Conservation (phyloP, 2,888 invertebrate genomes). For the Sycophila texana region DNA sequence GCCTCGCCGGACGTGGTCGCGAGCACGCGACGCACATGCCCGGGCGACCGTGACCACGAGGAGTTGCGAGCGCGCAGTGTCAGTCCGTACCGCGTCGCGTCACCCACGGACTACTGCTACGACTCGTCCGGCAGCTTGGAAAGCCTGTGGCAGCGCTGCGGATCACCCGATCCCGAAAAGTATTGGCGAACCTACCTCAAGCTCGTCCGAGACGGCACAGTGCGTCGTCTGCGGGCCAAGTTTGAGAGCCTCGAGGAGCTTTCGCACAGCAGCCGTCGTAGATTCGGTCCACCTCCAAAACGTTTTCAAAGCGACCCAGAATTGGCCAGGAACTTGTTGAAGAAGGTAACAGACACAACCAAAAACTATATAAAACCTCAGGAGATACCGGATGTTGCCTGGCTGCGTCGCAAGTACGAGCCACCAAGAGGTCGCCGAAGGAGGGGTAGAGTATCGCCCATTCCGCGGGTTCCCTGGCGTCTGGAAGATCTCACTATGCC, state of each 20-base stretch:
- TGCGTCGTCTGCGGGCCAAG: conserved; percentile 85
- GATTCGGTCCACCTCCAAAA: conserved; percentile 71
- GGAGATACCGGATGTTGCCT: conserved; percentile 80
- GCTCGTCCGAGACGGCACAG: conserved; percentile 86
- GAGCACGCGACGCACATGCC: conserved; percentile 62
- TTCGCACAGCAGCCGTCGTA: conserved; percentile 59
- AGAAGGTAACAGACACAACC: conserved; percentile 74
- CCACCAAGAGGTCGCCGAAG: conserved; percentile 76
- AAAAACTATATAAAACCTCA: conserved; percentile 76
- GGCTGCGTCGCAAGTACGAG: conserved; percentile 81
- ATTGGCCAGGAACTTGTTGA: conserved; percentile 80
- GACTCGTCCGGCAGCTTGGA: conserved; percentile 80
- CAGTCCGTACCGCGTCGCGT: conserved; percentile 72
- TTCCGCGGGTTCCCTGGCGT: conserved; percentile 80
- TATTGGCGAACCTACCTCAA: conserved; percentile 84
- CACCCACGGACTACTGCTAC: conserved; percentile 60
- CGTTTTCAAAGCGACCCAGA: conserved; percentile 89
- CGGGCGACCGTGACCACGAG: conserved; percentile 74
- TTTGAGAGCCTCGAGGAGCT: conserved; percentile 84
- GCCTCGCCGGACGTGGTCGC: conserved; percentile 65
- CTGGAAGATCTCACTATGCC: conserved; percentile 88
- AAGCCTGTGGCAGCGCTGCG: conserved; percentile 83
- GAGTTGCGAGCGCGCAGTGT: conserved; percentile 70
- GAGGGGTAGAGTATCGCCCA: conserved; percentile 78
- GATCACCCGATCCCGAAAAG: conserved; percentile 85